Evolutionary conservation across 2,113 vertebrate species (phyloP).

Genomic region (Halcyon senegalensis): DNA sequence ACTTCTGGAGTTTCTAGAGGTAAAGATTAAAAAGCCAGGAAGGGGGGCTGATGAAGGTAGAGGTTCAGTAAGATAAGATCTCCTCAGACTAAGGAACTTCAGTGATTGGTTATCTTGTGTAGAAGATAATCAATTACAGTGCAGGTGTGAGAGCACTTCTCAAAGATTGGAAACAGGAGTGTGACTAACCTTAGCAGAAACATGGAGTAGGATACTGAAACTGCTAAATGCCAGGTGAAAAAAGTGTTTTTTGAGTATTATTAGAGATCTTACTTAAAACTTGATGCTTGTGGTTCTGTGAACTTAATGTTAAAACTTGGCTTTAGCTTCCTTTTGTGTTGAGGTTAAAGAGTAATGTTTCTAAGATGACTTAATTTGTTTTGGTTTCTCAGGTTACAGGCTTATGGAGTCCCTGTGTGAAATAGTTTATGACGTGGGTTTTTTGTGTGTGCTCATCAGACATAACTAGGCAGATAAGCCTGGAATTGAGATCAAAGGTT

Average conservation of each 20-base stretch:
- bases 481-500: not conserved
- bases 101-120: not conserved
- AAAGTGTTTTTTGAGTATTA: rapidly evolving
- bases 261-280: not conserved
- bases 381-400: too few species aligned
- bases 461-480: not conserved
- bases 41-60: not conserved
- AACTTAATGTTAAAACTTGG: not conserved
- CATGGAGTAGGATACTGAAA: not conserved
- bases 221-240: rapidly evolving
- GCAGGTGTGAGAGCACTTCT: not conserved
- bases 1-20: not conserved
- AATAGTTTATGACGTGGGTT: not conserved
- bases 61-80: not conserved
- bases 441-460: not conserved
- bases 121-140: not conserved
- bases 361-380: not conserved
- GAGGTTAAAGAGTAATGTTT: not conserved
- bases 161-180: not conserved
- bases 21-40: not conserved
- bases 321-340: not conserved
- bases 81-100: not conserved
- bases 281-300: not conserved
- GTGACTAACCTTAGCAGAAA: not conserved
- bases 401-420: not conserved